A percentile compares a stretch with the other conserved stretches of the same genome.
Evolutionary conservation across 2,797 vertebrate genomes (phyloP).

Genomic region (Loriculus beryllinus): DNA sequence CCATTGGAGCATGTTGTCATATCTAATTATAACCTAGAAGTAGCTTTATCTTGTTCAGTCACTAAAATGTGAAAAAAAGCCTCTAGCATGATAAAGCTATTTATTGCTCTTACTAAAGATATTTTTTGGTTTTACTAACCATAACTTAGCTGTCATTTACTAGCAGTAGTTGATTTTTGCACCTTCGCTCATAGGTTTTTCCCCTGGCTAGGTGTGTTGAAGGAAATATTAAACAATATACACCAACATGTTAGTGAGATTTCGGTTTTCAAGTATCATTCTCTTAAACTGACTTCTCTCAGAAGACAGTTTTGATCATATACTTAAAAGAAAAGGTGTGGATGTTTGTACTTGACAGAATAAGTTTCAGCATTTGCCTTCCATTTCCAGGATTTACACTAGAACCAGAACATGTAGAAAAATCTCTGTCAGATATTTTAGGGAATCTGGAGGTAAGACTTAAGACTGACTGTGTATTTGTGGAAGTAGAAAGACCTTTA

Average conservation of each 20-base stretch:
- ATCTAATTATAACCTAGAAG: conserved; percentile 55
- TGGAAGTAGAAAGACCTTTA: not conserved
- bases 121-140: conserved; percentile 21
- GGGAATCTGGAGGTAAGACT: not conserved
- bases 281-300: not conserved
- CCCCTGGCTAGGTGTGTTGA: not conserved
- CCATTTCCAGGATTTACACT: not conserved
- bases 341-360: not conserved
- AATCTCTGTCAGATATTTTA: not conserved
- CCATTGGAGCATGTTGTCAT: not conserved
- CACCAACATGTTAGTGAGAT: not conserved
- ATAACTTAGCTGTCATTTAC: conserved; percentile 24
- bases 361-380: conserved; percentile 14
- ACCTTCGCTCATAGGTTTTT: not conserved
- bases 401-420: conserved; percentile 11
- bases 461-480: not conserved
- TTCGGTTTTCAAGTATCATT: not conserved
- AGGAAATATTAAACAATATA: conserved; percentile 13
- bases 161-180: not conserved
- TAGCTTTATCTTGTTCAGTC: conserved; percentile 28
- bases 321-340: not conserved
- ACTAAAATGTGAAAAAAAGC: conserved; percentile 54
- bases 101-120: not conserved
- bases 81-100: conserved; percentile 45
- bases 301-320: not conserved